These are phyloP conservation scores for Propithecus coquereli DNA, from an alignment of 2,113 vertebrate species.

Conservation along the genomic window DNA sequence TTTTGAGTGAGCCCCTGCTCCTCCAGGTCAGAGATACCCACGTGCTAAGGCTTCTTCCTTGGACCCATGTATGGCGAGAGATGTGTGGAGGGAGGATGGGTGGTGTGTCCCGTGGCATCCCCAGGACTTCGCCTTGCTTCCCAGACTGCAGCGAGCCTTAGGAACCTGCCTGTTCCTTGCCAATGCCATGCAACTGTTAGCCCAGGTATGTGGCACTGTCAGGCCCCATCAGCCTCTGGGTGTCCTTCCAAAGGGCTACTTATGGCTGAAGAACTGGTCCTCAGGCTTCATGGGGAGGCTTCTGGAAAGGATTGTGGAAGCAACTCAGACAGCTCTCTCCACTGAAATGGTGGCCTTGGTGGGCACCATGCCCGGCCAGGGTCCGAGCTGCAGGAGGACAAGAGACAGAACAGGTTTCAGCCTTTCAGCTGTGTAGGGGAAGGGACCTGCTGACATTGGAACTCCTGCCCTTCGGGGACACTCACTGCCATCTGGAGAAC, in stretches of 20 bases:
- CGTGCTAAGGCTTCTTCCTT: constrained; percentile 66
- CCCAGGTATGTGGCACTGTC: constrained; percentile 67
- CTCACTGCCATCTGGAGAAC: neutral
- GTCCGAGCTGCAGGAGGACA: neutral
- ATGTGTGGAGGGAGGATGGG: neutral
- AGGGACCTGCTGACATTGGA: neutral
- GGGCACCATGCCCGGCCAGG: fast-evolving
- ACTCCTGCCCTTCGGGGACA: neutral
- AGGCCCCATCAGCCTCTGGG: constrained; percentile 74
- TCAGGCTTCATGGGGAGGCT: constrained; percentile 69
- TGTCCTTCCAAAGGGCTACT: constrained; percentile 75
- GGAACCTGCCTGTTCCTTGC: neutral
- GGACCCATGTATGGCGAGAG: neutral
- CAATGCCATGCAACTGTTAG: constrained; percentile 57
- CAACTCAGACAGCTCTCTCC: constrained; percentile 68
- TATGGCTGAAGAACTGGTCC: constrained; percentile 77
- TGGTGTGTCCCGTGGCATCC: neutral
- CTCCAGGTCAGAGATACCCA: constrained; percentile 59
- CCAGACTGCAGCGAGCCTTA: neutral
- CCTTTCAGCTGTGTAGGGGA: neutral
- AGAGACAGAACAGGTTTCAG: neutral
- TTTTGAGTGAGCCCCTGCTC: neutral
- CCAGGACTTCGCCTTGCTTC: neutral
- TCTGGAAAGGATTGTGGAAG: constrained; percentile 76
- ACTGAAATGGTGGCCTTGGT: constrained; percentile 64